Evolutionary conservation across 2,888 invertebrate species (phyloP).

Genomic region (Dexiosoma caninum): DNA sequence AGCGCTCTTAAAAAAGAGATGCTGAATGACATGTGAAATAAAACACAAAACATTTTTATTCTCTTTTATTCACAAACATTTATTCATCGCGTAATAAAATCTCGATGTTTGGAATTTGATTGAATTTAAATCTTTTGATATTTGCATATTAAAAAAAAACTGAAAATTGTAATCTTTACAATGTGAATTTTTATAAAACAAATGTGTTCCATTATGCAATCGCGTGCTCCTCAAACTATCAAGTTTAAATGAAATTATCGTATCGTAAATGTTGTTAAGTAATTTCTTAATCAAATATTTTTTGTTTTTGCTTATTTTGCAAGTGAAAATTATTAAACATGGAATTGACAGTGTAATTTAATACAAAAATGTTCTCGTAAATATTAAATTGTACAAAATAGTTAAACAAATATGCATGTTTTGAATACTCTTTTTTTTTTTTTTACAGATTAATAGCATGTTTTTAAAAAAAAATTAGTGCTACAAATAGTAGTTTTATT

Average conservation of each 20-base stretch:
- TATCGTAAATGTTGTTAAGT: slow-evolving; percentile 12
- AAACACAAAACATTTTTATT: no score
- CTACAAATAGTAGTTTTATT: no score
- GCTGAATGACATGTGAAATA: no score
- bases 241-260: slow-evolving; percentile 9
- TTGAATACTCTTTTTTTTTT: background rate
- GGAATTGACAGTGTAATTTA: slow-evolving; percentile 3
- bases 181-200: background rate
- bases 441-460: no score
- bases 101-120: no score
- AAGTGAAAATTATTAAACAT: background rate
- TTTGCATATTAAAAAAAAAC: no score
- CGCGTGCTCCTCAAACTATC: slow-evolving; percentile 1
- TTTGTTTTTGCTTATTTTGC: background rate
- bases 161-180: background rate
- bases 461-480: no score
- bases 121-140: no score
- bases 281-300: slow-evolving; percentile 36
- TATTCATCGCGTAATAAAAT: no score
- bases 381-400: background rate
- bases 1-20: no score
- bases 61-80: no score
- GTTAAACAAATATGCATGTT: background rate
- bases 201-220: slow-evolving; percentile 2
- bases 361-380: background rate